Base-by-base conservation (phyloP, 2,888 invertebrate genomes). In the Drosophila nr. perissopoda region DNA sequence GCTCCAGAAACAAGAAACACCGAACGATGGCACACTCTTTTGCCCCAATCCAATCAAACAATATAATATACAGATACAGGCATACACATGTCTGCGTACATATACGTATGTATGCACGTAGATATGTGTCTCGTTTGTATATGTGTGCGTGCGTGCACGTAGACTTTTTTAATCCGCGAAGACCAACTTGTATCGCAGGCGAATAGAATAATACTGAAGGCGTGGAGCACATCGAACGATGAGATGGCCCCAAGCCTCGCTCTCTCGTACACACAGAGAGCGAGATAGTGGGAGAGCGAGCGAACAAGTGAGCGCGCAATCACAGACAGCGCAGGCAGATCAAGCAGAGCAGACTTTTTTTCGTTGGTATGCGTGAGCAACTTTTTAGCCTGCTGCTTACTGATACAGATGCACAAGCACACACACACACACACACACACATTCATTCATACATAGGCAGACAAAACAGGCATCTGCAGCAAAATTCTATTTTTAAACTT, bases 401-500 rank as follows among this genome's bases (percentile, higher is more conserved):
- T 25, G 38, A 70, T 59, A 74, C 74, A 59, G 51, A 62, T 40
- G 48, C 70, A 67, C 27, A 59, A 36, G 48, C 69, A 64, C 27
- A 27, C 54, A 51, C 53, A 48, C 27, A 59, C 27, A 33, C 27
- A 48, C 49, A 59, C 13, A 56, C 31, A 60, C 16, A 63, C 51
- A 34, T 42, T 61, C 62, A 61, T 65, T 72, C 65, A 72, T 64
- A 75, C 57, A 78, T 38, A 38, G 77, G 78, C 82, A 73, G 70
- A 70, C 65, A 88, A 25, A 46, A 81, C 80, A 83, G 81, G 88
- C 86, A 88, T 89, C 87, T 86, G 89, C 86, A 82, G 87, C 81
- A 66, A 70, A 88, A 82, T 80, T 90, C 91, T 91, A 91, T 91
- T 91, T 91, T 89, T 91, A 91, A 88, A 91, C 90, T 87, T 91